Conservation (phyloP, 2,888 invertebrate genomes). For the Hydraecia micacea region DNA sequence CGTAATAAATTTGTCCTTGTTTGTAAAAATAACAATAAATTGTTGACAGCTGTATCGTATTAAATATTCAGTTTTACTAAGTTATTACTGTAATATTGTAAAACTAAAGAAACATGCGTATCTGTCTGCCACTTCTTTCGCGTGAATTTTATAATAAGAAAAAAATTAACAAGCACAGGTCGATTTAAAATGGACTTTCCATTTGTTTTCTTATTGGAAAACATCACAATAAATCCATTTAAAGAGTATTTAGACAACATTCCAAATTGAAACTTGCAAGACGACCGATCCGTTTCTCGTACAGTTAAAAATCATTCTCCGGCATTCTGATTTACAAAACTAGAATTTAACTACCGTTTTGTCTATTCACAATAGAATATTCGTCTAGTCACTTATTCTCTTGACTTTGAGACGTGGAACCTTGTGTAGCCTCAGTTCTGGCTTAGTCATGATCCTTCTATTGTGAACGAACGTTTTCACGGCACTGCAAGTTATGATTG, state of each 20-base stretch:
- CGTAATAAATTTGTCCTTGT: conserved; percentile 54
- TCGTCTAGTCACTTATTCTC: conserved; percentile 35
- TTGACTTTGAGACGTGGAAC: conserved; percentile 43
- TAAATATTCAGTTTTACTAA: conserved; percentile 20
- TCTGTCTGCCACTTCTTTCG: neutral
- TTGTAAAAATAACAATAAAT: conserved; percentile 15
- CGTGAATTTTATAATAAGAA: neutral
- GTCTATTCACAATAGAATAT: conserved; percentile 22
- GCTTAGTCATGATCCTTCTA: conserved; percentile 48
- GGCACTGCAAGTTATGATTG: conserved; percentile 44
- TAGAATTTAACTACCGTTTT: neutral
- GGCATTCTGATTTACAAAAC: neutral
- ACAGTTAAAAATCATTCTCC: conserved; percentile 11
- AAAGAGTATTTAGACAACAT: neutral
- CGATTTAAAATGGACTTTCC: neutral
- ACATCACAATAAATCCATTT: neutral
- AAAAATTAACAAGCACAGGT: neutral
- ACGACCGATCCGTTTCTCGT: neutral
- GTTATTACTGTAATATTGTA: neutral
- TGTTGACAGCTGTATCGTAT: conserved; percentile 23
- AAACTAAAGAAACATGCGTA: neutral
- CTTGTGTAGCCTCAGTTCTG: neutral
- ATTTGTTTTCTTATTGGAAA: neutral
- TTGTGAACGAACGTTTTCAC: conserved; percentile 51
- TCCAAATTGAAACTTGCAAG: neutral